Base-by-base conservation (phyloP, 2,888 invertebrate genomes). In the Ypsolopha sequella region DNA sequence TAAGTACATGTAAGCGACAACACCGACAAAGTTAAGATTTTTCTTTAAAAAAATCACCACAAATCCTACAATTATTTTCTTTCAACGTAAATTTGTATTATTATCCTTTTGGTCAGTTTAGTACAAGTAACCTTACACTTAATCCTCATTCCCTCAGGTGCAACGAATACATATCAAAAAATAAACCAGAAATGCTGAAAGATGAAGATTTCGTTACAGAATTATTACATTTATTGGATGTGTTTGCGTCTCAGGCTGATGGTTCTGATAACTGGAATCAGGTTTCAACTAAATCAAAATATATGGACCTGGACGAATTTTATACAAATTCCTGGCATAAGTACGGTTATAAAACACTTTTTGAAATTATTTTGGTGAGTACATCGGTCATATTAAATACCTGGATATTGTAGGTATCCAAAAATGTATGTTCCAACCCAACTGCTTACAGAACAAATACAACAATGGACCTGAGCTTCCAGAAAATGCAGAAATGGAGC, bases 321-420 rank as follows among this genome's bases (percentile, higher is more conserved):
- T 47, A 46, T 24, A 41, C 39, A 10, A 50, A 45, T 36, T 54
- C 54, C 11, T 56, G 54, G 54, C 49, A 52, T 13, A 41, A 11
- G 7, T 41, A 51, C n/a, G 56, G 56, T 6, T 56, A 56, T 36
- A 54, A 46, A 13, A 56, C 56, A 6, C 48, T 56, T 11, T 53
- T 56, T 36, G 54, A 54, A 43, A 55, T 55, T 24, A 46, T 55
- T 33, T 45, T 55, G 51, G 55, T 55, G 13, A 55, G 54, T 50
- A 35, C 13, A 24, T 24, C 24, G 2, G 24, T 24, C 24, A 24
- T 3, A 4, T 24, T 24, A 24, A 24, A 8, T 2, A 39, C 9
- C 7, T 38, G 38, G 9, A 38, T n/a, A 38, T 38, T 38, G 38
- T 38, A 38, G n/a, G n/a, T n/a, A n/a, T n/a, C n/a, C n/a, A n/a